Evolutionary conservation across 2,888 invertebrate species (phyloP).

Genomic region (Hirtodrosophila trivittata): DNA sequence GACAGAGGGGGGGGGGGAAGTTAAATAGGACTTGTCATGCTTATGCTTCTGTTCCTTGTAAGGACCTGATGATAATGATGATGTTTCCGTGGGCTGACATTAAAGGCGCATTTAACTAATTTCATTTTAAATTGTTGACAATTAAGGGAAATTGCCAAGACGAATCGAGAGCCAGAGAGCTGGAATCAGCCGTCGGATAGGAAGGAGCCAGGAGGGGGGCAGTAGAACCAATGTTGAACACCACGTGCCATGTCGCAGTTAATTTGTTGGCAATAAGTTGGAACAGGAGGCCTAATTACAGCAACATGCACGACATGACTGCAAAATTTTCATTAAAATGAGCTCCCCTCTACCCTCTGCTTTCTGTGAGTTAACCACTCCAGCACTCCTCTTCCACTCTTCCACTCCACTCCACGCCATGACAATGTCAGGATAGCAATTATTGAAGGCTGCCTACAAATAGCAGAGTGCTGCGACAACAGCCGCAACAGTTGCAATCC

Average conservation of each 20-base stretch:
- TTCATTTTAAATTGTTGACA: slow-evolving; percentile 81
- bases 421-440: slow-evolving; percentile 22
- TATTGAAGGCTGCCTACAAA: slow-evolving; percentile 48
- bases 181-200: slow-evolving; percentile 2
- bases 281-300: slow-evolving; percentile 80
- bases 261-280: slow-evolving; percentile 82
- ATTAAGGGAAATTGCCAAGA: slow-evolving; percentile 79
- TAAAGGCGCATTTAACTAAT: slow-evolving; percentile 78
- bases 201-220: background rate
- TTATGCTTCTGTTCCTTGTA: slow-evolving; percentile 8
- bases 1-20: slow-evolving; percentile 1
- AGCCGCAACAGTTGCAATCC: slow-evolving; percentile 75
- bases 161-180: slow-evolving; percentile 53
- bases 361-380: slow-evolving; percentile 1
- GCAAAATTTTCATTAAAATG: slow-evolving; percentile 81
- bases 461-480: slow-evolving; percentile 43
- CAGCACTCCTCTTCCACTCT: background rate
- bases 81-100: slow-evolving; percentile 75
- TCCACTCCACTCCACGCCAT: slow-evolving; percentile 19
- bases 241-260: slow-evolving; percentile 82
- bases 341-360: slow-evolving; percentile 21
- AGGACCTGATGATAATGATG: slow-evolving; percentile 36
- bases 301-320: slow-evolving; percentile 75
- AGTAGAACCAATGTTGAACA: slow-evolving; percentile 34
- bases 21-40: slow-evolving; percentile 38